phyloP scores from a whole-genome alignment of 2,113 vertebrate genomes.

The Sylvietta virens region DNA sequence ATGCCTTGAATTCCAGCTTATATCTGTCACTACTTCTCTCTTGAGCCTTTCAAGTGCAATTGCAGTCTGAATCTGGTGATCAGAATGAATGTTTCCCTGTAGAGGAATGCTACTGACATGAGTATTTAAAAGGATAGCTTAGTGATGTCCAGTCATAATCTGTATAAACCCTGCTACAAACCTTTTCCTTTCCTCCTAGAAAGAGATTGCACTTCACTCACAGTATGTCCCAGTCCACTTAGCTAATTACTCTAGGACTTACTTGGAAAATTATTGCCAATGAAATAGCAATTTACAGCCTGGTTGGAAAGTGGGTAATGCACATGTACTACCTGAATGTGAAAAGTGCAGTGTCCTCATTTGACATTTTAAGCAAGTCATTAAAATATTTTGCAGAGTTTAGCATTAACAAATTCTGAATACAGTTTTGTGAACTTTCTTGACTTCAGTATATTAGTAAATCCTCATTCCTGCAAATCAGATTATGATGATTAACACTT shows the following conservation, averaged over 20 bases:
- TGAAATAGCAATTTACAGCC: not conserved
- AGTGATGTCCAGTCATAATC: not conserved
- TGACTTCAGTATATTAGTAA: not conserved
- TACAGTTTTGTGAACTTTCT: not conserved
- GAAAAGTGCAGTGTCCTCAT: not conserved
- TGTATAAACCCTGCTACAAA: not conserved
- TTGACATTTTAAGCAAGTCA: not conserved
- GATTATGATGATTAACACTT: not conserved
- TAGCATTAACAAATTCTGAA: not conserved
- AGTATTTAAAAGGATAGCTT: not conserved
- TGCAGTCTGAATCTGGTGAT: not conserved
- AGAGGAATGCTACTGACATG: not conserved
- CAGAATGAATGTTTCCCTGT: not conserved
- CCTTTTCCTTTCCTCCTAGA: not conserved
- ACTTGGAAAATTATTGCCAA: not conserved
- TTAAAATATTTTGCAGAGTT: slow-evolving; percentile 12
- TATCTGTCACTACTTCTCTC: not conserved
- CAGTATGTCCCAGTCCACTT: not conserved
- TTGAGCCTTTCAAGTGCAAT: not conserved
- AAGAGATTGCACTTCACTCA: not conserved
- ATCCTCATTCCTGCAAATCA: not conserved
- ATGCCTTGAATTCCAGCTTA: not conserved
- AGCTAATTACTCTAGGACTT: not conserved
- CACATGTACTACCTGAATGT: not conserved
- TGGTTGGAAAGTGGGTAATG: not conserved